These are phyloP conservation scores for Epizoanthus ramosus DNA, from an alignment of 92 coral and sea anemone species.

Conservation along the genomic window DNA sequence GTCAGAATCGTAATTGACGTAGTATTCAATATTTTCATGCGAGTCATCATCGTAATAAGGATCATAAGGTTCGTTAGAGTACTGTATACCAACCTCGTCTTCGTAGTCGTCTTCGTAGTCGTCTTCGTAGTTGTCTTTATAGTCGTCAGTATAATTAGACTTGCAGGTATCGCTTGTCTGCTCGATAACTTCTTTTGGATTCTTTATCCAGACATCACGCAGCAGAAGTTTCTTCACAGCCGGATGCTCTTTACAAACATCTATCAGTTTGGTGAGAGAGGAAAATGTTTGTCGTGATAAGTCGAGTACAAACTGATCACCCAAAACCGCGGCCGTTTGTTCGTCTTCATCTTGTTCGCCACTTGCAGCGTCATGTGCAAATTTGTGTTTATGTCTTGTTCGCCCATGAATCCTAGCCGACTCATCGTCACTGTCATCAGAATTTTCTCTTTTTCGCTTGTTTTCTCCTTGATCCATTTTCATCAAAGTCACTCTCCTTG, in stretches of 20 bases:
- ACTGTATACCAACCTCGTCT: no score
- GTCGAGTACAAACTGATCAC: not conserved
- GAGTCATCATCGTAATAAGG: not conserved
- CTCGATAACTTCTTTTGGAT: not conserved
- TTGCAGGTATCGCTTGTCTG: not conserved
- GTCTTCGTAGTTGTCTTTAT: no score
- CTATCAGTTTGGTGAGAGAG: slow-evolving; percentile 4
- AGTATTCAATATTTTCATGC: not conserved
- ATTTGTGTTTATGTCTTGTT: not conserved
- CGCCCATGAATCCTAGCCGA: not conserved
- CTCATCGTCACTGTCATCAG: not conserved
- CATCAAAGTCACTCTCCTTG: not conserved
- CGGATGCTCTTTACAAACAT: not conserved
- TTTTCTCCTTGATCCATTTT: slow-evolving; percentile 1
- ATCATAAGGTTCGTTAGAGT: not conserved
- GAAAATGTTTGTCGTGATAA: not conserved
- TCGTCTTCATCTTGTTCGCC: not conserved
- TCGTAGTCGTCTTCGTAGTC: no score
- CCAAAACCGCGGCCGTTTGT: not conserved
- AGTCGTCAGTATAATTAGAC: no score
- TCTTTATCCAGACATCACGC: not conserved
- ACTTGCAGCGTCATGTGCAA: not conserved
- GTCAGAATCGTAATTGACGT: not conserved
- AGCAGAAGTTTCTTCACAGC: slow-evolving; percentile 6
- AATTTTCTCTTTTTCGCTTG: slow-evolving; percentile 13